Base-by-base conservation (phyloP, 2,113 vertebrate genomes). In the Tautogolabrus adspersus region DNA sequence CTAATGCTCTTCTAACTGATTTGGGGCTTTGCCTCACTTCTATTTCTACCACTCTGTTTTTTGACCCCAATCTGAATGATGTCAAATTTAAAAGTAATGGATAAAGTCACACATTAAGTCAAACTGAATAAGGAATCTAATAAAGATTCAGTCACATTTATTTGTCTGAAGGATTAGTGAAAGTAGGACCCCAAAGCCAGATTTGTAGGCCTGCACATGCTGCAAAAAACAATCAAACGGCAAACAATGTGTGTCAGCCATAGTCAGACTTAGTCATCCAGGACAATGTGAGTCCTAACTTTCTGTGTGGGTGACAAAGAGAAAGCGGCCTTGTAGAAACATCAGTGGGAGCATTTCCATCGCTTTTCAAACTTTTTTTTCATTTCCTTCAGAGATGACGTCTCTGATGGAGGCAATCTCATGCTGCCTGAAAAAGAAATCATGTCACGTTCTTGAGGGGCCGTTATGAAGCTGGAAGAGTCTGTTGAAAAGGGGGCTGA, bases 301-400 rank as follows among this genome's bases (percentile, higher is more conserved):
- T 49, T 10, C 44, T 78, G 56, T 73, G 79, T 40, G 11, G 55
- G 34, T 42, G 69, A 70, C n/a, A 23, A 57, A 23, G 63, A 60
- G 46, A 40, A 58, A 65, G 55, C 19, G 26, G 19, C 56, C 56
- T 23, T 11, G 40, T 58, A 62, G 56, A 37, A 77, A 26, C 42
- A 21, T 8, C 18, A 49, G 44, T 46, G 44, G 44, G 44, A 15
- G 44, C 12, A 46, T 15, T n/a, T 11, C 44, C 13, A 47, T 60
- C 16, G 19, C 51, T 58, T 51, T 68, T 72, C 22, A 57, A 21
- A 59, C 40, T 2, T 18, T 34, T 67, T 46, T 19, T 18, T 19
- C 11, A 7, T n/a, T 26, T 26, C 2, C 6, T 19, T 4, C 26
- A 59, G 37, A 15, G 51, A 68, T 63, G 26, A 55, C 3, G 7